Evolutionary conservation across 1,140 invertebrate genomes (phyloP), one percentile per base, ranked within the genome.

Genomic region (Cotesia chilonis): DNA sequence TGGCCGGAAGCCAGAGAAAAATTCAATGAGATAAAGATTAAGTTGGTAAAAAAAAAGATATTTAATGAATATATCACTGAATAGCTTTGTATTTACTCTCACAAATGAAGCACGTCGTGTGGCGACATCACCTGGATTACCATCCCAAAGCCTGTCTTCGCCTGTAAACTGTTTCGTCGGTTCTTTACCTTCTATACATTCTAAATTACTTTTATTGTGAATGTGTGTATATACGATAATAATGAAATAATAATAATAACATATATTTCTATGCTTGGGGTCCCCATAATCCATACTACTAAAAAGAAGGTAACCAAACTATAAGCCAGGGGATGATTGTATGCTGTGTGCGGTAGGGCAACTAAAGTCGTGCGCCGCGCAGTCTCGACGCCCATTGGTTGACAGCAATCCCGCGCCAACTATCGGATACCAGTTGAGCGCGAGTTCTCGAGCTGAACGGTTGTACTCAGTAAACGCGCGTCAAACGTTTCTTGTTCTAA

Each of bases 391-490:
- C 75, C 76, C 68, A 82, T 83, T 80, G 78, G 81, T 61, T 75
- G 77, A 74, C 71, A 73, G 75, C 71, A 75, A 78, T 79, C 78
- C 80, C 81, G 82, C 80, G 84, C 78, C 78, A 84, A 85, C 77
- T 70, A 79, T 73, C 76, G 74, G 80, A 82, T 81, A 85, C 81
- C 83, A 85, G 84, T 86, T 85, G 83, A 86, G 83, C 83, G 84
- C 83, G 84, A 86, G 82, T 81, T 79, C 77, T 80, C 83, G 84
- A 83, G 76, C 76, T 68, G 83, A 75, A 77, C 80, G 83, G 83
- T 83, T 76, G 74, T 76, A 76, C 75, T 77, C 61, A 63, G 54
- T 61, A 67, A 55, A 66, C 67, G 52, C 74, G 70, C 72, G 36
- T 37, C 1, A n/a, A 10, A 41, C 10, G 10, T 28, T 28, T 47